Base-by-base conservation (phyloP, 2,797 vertebrate species). In the Dryobates pubescens region DNA sequence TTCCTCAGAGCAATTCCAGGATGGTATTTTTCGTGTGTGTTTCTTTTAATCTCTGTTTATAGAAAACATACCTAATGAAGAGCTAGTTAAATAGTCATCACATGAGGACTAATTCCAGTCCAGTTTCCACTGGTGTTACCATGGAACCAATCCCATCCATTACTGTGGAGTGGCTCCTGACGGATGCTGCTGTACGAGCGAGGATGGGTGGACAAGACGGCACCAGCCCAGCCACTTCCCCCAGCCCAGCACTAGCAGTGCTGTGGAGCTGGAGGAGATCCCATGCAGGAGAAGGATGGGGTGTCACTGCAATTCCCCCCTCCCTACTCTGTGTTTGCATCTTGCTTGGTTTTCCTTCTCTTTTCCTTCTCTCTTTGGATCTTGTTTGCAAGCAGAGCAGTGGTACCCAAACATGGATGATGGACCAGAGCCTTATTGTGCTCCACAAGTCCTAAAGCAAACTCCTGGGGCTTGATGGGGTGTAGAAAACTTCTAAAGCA, bases 1-100 rank as follows among this genome's bases (percentile, higher is more conserved):
- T 89, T 87, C 91, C 91, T 95, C 83, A 5, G 86, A 92, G 90
- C 80, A 87, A 87, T 88, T 94, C 92, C 80, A 93, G 16, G 32
- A 45, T 62, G 49, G 24, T 10, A 0, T 36, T 57, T 75, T 49
- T 49, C 78, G 32, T 34, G 72, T 80, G 34, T 34, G 75, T 41
- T 53, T 26, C 45, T 67, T 96, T 86, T 81, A 80, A 87, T 91
- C 77, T 73, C 63, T 72, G 24, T 38, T 72, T 82, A 68, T 51
- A 90, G 45, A 57, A 92, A 89, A 63, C 34, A 88, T 58, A 56
- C n/a, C 57, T 53, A 84, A 78, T 32, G 64, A 82, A 68, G 57
- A 91, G 64, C 70, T 79, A 45, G 58, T 77, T 65, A 71, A 93
- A 63, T 5, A 69, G 72, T 34, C 62, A 85, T 47, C 69, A 36